Conservation (phyloP, 2,888 invertebrate species). For the Silvanus unidentatus region DNA sequence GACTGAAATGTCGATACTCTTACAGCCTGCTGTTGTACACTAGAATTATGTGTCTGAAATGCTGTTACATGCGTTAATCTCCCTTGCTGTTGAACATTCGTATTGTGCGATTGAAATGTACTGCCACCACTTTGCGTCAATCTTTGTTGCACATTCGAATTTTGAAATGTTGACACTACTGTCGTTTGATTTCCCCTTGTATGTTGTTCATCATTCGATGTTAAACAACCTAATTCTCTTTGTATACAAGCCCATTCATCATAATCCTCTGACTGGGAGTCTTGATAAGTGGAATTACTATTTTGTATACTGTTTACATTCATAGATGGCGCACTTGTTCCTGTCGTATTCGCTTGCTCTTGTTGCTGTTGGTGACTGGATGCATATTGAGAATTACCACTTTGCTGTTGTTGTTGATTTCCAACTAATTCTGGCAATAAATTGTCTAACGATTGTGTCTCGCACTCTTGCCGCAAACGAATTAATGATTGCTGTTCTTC, state of each 20-base stretch:
- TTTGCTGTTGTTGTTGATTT: slow-evolving; percentile 5
- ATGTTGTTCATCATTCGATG: slow-evolving; percentile 18
- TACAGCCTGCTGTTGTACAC: slow-evolving; percentile 1
- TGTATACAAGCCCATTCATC: slow-evolving; percentile 66
- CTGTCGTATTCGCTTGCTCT: background rate
- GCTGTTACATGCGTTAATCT: no score
- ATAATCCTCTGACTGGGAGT: slow-evolving; percentile 43
- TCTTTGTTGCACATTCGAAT: slow-evolving; percentile 1
- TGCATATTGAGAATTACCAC: slow-evolving; percentile 4
- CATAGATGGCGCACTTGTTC: no score
- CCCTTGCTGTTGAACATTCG: no score
- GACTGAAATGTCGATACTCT: slow-evolving; percentile 32
- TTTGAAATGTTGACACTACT: background rate
- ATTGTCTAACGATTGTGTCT: slow-evolving; percentile 22
- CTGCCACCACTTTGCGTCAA: no score
- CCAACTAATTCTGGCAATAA: slow-evolving; percentile 13
- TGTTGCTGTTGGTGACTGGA: slow-evolving; percentile 2
- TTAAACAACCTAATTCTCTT: slow-evolving; percentile 55
- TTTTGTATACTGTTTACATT: no score
- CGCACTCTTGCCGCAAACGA: slow-evolving; percentile 52
- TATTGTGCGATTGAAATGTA: no score
- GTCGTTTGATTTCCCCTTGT: background rate
- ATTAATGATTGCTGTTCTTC: slow-evolving; percentile 64
- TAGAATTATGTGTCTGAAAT: no score
- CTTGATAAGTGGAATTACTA: background rate